These are phyloP conservation scores for Canis aureus DNA, from an alignment of 2,113 vertebrate genomes.

Conservation along the genomic window DNA sequence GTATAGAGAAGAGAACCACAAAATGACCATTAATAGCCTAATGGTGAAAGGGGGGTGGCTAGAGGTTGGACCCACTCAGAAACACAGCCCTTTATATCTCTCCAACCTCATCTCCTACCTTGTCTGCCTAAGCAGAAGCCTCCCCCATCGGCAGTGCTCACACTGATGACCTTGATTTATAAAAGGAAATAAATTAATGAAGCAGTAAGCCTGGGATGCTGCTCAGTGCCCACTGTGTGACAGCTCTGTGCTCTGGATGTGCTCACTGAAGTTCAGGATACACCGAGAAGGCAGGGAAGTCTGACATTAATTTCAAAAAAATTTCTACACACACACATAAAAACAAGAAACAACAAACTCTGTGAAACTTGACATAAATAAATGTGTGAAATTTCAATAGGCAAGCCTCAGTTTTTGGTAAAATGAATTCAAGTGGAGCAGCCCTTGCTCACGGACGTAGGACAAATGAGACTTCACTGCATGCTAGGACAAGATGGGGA, in stretches of 20 bases:
- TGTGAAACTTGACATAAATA: background rate
- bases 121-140: background rate
- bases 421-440: background rate
- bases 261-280: fast-evolving
- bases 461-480: background rate
- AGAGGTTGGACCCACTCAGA: background rate
- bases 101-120: background rate
- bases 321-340: background rate
- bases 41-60: background rate
- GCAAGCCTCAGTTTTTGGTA: background rate
- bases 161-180: background rate
- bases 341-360: background rate
- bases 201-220: background rate
- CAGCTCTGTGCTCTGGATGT: fast-evolving
- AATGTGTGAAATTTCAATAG: background rate
- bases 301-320: background rate
- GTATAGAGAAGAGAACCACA: background rate
- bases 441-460: background rate
- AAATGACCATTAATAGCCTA: background rate
- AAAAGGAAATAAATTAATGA: background rate
- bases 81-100: background rate
- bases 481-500: background rate
- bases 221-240: fast-evolving
- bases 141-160: background rate
- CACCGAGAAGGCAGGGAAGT: background rate